Evolutionary conservation across 2,888 invertebrate genomes (phyloP).

Genomic region (Vanessa cardui): DNA sequence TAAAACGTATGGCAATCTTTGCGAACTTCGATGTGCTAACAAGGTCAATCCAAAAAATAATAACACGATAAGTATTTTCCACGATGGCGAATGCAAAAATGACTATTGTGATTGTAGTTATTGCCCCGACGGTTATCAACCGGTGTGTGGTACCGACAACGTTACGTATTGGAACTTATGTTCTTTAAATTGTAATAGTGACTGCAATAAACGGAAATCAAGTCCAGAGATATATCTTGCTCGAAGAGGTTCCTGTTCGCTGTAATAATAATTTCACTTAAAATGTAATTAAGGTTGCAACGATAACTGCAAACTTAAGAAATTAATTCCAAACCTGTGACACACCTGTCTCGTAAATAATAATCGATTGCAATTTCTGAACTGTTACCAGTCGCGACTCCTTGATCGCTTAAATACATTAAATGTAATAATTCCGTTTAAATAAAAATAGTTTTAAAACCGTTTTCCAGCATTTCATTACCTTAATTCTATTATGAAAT

Average conservation of each 20-base stretch:
- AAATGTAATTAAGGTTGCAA: not conserved
- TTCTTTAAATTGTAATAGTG: slow-evolving; percentile 47
- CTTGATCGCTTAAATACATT: no score
- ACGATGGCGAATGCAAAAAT: slow-evolving; percentile 43
- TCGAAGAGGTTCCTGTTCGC: slow-evolving; percentile 38
- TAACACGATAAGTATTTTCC: slow-evolving; percentile 32
- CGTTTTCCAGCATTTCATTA: no score
- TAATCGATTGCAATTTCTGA: no score
- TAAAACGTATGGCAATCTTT: slow-evolving; percentile 49
- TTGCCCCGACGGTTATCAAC: slow-evolving; percentile 42
- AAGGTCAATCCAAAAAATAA: slow-evolving; percentile 26
- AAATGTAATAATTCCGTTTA: not conserved
- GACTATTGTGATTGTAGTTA: slow-evolving; percentile 36
- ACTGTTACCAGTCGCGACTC: no score
- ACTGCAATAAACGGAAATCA: slow-evolving; percentile 36
- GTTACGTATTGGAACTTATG: slow-evolving; percentile 50
- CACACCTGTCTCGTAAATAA: no score
- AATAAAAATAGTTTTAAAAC: no score
- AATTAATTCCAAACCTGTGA: not conserved
- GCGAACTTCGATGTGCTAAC: slow-evolving; percentile 49
- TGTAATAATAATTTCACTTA: not conserved
- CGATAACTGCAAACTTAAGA: not conserved
- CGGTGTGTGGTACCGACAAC: slow-evolving; percentile 50
- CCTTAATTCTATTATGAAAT: no score
- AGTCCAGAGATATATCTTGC: not conserved